Base-by-base conservation (phyloP, 2,113 vertebrate species). In the Tor tambroides region DNA sequence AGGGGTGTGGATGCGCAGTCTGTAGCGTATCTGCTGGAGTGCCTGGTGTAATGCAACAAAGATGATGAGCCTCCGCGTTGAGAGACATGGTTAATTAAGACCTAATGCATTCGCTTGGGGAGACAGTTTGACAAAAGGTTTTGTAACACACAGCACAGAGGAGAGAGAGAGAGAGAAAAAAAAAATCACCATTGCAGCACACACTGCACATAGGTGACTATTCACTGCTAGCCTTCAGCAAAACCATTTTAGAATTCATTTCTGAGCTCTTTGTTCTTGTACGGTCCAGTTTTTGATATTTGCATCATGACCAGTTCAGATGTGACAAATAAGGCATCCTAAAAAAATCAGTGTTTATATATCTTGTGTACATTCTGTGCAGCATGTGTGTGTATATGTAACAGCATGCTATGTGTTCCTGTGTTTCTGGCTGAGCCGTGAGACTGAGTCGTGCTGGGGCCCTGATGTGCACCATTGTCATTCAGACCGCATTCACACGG, bases 401-500 rank as follows among this genome's bases (percentile, higher is more conserved):
- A 41, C 49, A 43, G 72, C 38, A 77, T 46, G 54, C 75, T 75
- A 51, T 51, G 61, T 54, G 75, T 67, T 49, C 46, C 41, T 12
- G 85, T 67, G 61, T 86, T 65, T 86, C 74, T 74, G 78, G 26
- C 65, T 86, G 85, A 49, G 85, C 46, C 28, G 28, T 72, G 85
- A 80, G 88, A 63, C 72, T 67, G 90, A 91, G 91, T 92, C 90
- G 88, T 93, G 91, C 91, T 89, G 92, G 88, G 89, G 88, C 83
- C 91, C 88, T 88, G 91, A 90, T 92, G 90, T 83, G 75, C 92
- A 88, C 88, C 91, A 94, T 94, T 94, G 91, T 93, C 92, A 94
- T 94, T 94, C 94, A 94, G 91, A 83, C 76, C 77, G 91, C 91
- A 80, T 93, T 91, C 92, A 90, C 91, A 91, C 87, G 92, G 92